Percentiles rank a stretch among this genome's conserved stretches.
phyloP scores from a whole-genome alignment of 2,113 vertebrate genomes.

The human (Homo sapiens) region DNA sequence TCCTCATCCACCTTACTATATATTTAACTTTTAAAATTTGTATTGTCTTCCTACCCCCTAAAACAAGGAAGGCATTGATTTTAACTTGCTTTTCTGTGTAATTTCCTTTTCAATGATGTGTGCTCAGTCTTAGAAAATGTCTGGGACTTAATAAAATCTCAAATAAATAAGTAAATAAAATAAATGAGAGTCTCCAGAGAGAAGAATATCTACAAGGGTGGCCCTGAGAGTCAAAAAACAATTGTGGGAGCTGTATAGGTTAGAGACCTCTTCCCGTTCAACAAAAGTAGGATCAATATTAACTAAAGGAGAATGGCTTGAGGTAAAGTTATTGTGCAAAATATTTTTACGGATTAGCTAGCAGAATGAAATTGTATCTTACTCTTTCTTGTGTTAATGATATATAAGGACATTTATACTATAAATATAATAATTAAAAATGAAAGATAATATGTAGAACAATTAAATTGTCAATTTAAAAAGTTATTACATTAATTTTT shows the following conservation, averaged over 20 bases:
- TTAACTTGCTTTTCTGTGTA: not conserved
- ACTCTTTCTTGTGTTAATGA: not conserved
- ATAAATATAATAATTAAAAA: not conserved
- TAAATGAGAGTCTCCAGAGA: not conserved
- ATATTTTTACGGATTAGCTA: not conserved
- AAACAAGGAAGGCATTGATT: not conserved
- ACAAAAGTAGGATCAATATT: not conserved
- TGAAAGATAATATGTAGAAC: not conserved
- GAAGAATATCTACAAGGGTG: accelerated
- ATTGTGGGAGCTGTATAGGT: not conserved
- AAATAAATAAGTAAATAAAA: not conserved
- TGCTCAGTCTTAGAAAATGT: not conserved
- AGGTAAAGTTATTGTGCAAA: not conserved
- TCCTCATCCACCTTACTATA: not conserved
- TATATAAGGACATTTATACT: not conserved
- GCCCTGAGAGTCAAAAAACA: not conserved
- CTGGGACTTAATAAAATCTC: not conserved
- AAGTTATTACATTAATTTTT: not conserved
- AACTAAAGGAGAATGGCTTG: not conserved
- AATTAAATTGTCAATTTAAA: not conserved
- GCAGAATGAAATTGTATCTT: not conserved
- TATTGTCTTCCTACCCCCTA: accelerated
- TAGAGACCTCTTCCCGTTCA: not conserved
- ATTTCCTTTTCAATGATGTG: not conserved
- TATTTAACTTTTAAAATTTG: not conserved